Base-by-base conservation (phyloP, 2,797 vertebrate species). In the Heterohyrax brucei region DNA sequence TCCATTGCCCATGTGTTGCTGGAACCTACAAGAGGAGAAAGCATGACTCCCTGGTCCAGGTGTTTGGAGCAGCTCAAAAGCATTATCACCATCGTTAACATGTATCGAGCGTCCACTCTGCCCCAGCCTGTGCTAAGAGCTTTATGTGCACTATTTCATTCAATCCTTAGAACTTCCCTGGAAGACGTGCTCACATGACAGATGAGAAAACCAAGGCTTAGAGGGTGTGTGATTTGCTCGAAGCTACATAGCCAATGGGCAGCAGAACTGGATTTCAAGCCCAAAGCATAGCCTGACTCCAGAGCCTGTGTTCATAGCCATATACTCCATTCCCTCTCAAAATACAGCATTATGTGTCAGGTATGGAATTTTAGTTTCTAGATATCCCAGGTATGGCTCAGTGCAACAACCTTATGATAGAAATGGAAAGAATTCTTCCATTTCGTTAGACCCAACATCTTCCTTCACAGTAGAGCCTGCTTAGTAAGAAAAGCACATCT, bases 401-500 rank as follows among this genome's bases (percentile, higher is more conserved):
- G 22, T 26, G 77, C n/a, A 68, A 92, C 73, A 85, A 1, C 2
- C 30, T 64, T 33, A 30, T 14, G 10, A 19, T 14, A 87, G 77
- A 61, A 70, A 19, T 13, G 7, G 16, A 70, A 86, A 53, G 14
- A 10, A 56, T 59, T 77, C 56, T 83, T 95, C 13, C 75, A 24
- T 82, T 72, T 66, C 56, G 16, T 75, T 50, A n/a, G 80, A 77
- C 33, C 24, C 18, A 13, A 3, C 8, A 48, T 83, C 33, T 94
- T 87, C n/a, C 68, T 90, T 93, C 33, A 86, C 86, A 91, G 48
- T 30, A 77, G 62, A 73, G 53, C 3, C 30, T 14, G 10, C 13
- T 76, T 70, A 56, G 61, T 28, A 76, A 66, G 44, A 78, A 92
- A 72, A 96, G 44, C 9, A 50, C 80, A 30, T 92, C 28, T 16